These are phyloP conservation scores for Strix uralensis DNA, from an alignment of 2,113 vertebrate genomes.

Conservation along the genomic window DNA sequence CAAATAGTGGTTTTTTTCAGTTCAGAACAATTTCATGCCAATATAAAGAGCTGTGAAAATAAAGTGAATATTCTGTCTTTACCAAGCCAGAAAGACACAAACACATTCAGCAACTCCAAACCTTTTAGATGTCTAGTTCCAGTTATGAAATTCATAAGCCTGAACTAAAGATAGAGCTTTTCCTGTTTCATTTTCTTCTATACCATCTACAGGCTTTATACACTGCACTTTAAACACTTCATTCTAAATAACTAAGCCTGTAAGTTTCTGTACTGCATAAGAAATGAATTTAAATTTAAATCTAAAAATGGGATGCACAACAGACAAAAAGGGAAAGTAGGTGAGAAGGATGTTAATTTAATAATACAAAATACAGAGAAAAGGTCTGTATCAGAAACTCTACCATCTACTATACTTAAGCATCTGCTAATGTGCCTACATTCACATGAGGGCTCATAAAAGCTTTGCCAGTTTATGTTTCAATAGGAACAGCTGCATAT, in stretches of 20 bases:
- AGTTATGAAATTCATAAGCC: neutral
- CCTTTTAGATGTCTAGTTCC: neutral
- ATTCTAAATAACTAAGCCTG: neutral
- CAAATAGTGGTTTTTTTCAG: fast-evolving
- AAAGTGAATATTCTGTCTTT: neutral
- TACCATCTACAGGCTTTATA: neutral
- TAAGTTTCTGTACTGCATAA: neutral
- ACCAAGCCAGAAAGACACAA: neutral
- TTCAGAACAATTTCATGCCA: neutral
- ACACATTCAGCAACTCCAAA: neutral
- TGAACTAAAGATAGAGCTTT: neutral
- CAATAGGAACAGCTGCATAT: neutral
- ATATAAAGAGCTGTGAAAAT: neutral
- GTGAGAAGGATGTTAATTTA: neutral
- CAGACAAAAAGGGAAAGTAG: neutral
- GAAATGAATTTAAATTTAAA: neutral
- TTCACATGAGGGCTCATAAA: neutral
- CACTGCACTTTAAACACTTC: neutral
- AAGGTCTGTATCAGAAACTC: neutral
- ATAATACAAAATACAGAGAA: neutral
- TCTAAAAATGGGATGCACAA: neutral
- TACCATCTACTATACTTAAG: neutral
- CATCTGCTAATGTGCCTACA: neutral
- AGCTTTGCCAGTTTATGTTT: neutral
- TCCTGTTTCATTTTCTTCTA: neutral